A percentile compares a stretch with the other conserved stretches of the same genome.
Evolutionary conservation across 2,113 vertebrate species (phyloP).

Genomic region (Peucedramus taeniatus): DNA sequence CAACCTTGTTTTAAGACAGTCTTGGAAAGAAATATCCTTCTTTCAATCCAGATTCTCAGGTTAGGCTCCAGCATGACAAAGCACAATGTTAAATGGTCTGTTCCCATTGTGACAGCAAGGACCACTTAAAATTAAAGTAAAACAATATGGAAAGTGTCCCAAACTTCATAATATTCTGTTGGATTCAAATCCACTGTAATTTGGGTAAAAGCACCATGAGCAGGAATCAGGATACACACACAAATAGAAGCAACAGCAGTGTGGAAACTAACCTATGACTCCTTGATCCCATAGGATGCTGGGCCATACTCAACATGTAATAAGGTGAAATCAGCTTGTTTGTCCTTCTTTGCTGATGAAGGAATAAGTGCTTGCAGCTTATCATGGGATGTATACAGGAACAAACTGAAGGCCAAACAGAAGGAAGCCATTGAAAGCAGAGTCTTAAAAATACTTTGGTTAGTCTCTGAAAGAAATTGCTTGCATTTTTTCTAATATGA

Average conservation of each 20-base stretch:
- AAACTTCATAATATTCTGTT: not conserved
- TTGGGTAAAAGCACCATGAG: not conserved
- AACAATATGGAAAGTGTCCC: not conserved
- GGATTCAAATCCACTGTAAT: not conserved
- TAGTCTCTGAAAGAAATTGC: not conserved
- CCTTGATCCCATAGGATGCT: not conserved
- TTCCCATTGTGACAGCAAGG: not conserved
- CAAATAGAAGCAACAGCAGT: not conserved
- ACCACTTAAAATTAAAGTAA: not conserved
- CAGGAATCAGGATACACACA: not conserved
- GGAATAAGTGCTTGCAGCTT: not conserved
- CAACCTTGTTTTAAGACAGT: not conserved
- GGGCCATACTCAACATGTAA: not conserved
- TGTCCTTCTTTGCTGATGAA: not conserved
- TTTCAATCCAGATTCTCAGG: not conserved
- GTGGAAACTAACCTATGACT: not conserved
- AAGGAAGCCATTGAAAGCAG: not conserved
- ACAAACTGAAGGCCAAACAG: not conserved
- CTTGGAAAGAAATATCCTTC: not conserved
- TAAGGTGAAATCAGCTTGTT: not conserved
- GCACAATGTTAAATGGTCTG: not conserved
- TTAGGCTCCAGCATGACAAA: not conserved
- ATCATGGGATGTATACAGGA: not conserved
- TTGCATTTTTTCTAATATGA: not conserved
- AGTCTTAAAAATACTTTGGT: not conserved